phyloP scores from a whole-genome alignment of 2,888 invertebrate species.

The Drosophila phalerata region DNA sequence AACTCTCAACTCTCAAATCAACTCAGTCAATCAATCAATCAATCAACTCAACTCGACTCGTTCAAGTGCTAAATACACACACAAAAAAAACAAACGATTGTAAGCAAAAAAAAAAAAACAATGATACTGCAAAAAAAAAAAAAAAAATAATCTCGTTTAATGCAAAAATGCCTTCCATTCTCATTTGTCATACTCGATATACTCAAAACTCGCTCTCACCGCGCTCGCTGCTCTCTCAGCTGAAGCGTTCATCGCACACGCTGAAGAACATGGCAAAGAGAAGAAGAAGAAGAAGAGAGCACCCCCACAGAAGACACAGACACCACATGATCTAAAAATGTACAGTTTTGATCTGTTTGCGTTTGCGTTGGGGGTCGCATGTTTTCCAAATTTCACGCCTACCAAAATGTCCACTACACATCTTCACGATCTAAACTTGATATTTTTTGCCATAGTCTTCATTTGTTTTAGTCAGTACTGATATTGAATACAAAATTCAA shows the following conservation, averaged over 20 bases:
- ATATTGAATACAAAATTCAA: constrained; percentile 33
- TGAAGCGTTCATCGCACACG: constrained; percentile 36
- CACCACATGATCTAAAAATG: constrained; percentile 53
- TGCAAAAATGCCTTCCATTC: constrained; percentile 72
- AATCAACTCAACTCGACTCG: constrained; percentile 57
- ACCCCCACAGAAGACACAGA: constrained; percentile 11
- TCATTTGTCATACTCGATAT: constrained; percentile 69
- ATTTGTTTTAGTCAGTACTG: constrained; percentile 24
- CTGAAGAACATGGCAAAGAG: constrained; percentile 62
- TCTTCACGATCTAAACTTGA: constrained; percentile 14
- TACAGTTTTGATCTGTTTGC: constrained; percentile 51
- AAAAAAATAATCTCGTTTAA: constrained; percentile 39
- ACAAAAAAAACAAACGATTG: constrained; percentile 36
- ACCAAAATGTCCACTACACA: constrained; percentile 6
- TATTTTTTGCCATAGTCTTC: constrained; percentile 60
- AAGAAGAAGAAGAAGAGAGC: constrained; percentile 22
- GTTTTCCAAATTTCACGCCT: constrained; percentile 22
- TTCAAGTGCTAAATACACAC: constrained; percentile 55
- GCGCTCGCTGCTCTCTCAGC: constrained; percentile 47
- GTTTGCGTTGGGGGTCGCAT: constrained; percentile 21
- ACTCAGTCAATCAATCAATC: constrained; percentile 25
- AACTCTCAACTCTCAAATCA: constrained; percentile 31
- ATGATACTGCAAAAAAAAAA: constrained; percentile 42
- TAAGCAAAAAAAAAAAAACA: constrained; percentile 28
- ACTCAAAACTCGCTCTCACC: constrained; percentile 51